Conservation (phyloP, 2,797 vertebrate genomes). For the Enteromius anoplus region DNA sequence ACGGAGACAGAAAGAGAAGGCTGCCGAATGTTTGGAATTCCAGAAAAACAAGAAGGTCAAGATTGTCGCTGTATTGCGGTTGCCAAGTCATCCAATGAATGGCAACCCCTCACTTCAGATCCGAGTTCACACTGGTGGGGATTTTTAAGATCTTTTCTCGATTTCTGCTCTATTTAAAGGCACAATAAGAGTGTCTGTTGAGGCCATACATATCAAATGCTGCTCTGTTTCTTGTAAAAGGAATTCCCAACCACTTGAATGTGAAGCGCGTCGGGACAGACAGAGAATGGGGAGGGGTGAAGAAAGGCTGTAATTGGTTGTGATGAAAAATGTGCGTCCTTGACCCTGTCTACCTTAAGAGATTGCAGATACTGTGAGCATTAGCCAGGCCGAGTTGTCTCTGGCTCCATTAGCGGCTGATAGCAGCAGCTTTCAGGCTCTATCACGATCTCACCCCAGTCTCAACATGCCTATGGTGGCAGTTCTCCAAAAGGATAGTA, state of each 20-base stretch:
- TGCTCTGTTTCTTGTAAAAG: slow-evolving; percentile 58
- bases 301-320: slow-evolving; percentile 68
- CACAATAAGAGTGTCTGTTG: slow-evolving; percentile 61
- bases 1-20: slow-evolving; percentile 33
- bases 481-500: neutral
- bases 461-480: neutral
- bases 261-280: slow-evolving; percentile 35
- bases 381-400: slow-evolving; percentile 70
- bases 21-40: slow-evolving; percentile 73
- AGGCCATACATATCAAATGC: slow-evolving; percentile 58
- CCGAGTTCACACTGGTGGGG: slow-evolving; percentile 67
- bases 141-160: slow-evolving; percentile 57
- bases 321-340: slow-evolving; percentile 81
- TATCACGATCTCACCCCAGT: neutral
- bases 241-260: slow-evolving; percentile 60
- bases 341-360: slow-evolving; percentile 76
- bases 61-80: neutral
- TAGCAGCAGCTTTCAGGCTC: slow-evolving; percentile 76
- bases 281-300: slow-evolving; percentile 13
- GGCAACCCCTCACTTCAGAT: neutral
- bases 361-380: slow-evolving; percentile 70
- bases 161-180: slow-evolving; percentile 58
- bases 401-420: slow-evolving; percentile 78
- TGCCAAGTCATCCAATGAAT: slow-evolving; percentile 26
- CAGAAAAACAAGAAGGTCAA: slow-evolving; percentile 71